These are phyloP conservation scores for Xanthostigma xanthostigma DNA, from an alignment of 2,888 invertebrate genomes.

Conservation along the genomic window DNA sequence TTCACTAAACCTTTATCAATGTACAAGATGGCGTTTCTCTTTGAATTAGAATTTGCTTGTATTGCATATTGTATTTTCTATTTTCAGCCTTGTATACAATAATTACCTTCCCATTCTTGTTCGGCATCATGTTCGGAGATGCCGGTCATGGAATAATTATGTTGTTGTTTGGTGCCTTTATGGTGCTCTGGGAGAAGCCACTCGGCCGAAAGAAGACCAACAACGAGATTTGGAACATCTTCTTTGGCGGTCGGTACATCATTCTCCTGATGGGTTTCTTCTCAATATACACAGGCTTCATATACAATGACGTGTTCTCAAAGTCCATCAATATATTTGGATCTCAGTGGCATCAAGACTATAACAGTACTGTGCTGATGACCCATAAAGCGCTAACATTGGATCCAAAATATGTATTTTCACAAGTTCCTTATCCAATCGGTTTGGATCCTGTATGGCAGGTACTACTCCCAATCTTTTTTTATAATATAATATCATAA, in stretches of 20 bases:
- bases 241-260: constrained; percentile 64
- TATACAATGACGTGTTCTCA: constrained; percentile 70
- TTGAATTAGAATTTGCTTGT: too few species aligned
- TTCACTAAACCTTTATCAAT: too few species aligned
- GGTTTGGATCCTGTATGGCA: constrained; percentile 67
- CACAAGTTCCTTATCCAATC: constrained; percentile 43
- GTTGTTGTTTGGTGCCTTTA: constrained; percentile 61
- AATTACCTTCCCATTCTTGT: constrained; percentile 88
- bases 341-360: constrained; percentile 36
- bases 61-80: not conserved
- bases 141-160: constrained; percentile 80
- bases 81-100: constrained; percentile 33
- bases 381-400: constrained; percentile 22
- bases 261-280: constrained; percentile 65
- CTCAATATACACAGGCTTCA: constrained; percentile 61
- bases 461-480: constrained; percentile 23
- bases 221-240: constrained; percentile 62
- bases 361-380: constrained; percentile 15
- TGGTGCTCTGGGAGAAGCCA: constrained; percentile 67
- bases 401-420: constrained; percentile 29
- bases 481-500: not conserved
- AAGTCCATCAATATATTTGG: constrained; percentile 61
- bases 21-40: too few species aligned
- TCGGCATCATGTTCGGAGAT: constrained; percentile 95
- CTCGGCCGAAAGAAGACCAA: constrained; percentile 51